Base-by-base conservation (phyloP, 2,888 invertebrate species). In the Phrixothrix hirtus region DNA sequence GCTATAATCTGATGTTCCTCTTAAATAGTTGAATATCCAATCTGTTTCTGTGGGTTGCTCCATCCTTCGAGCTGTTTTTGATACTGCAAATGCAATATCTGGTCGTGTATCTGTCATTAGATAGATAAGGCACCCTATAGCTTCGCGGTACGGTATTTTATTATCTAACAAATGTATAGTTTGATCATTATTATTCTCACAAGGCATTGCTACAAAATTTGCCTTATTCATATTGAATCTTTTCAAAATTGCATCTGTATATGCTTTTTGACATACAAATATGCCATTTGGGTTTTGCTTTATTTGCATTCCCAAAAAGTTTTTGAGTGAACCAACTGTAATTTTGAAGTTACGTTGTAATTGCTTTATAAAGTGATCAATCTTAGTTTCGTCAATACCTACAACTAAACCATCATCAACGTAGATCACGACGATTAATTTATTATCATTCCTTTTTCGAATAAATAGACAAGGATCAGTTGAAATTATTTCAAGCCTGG, bases 401-500 rank as follows among this genome's bases (percentile, higher is more conserved):
- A 38, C 52, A 11, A 57, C 50, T 12, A 61, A 26, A 9, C 58
- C 58, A 44, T 59, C 58, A 48, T 61, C 61, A 15, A 61, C 61
- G 42, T 54, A 61, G 4, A 58, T 38, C 5, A 44, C 53, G 0
- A 58, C 16, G 1, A 58, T 41, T 11, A 58, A 4, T 30, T 25
- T 55, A 17, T 49, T 35, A n/a, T 35, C 31, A 9, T 46, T 38
- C 12, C 26, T 50, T 21, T 30, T 31, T 12, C 47, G 34, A 10
- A 39, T 32, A 31, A 50, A 63, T 9, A 66, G 16, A 34, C 63
- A 64, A 7, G 58, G 52, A 47, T 66, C 64, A 17, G 50, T 52
- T 15, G 46, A 26, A 29, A 45, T 58, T 27, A 55, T 39, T 25
- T 47, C 34, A 16, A 60, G 43, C 5, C 47, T 44, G 16, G 51